Evolutionary conservation across 2,888 invertebrate species (phyloP).

Genomic region (Drosophila birchii): DNA sequence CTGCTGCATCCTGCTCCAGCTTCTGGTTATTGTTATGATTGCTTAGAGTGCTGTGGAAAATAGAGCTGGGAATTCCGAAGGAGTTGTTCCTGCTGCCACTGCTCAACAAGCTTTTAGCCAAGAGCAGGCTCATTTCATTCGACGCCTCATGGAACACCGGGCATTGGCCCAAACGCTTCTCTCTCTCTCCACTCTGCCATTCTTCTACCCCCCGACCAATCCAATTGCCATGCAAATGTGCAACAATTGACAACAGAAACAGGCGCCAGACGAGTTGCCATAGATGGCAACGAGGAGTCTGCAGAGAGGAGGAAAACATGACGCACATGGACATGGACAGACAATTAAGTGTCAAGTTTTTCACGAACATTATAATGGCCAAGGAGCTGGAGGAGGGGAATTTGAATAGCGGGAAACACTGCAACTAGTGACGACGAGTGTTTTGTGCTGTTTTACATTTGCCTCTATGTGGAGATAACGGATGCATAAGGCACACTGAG

Average conservation of each 20-base stretch:
- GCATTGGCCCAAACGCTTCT: slow-evolving; percentile 58
- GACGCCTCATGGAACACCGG: slow-evolving; percentile 56
- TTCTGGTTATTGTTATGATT: slow-evolving; percentile 23
- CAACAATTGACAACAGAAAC: slow-evolving; percentile 76
- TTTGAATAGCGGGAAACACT: slow-evolving; percentile 1
- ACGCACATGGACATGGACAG: slow-evolving; percentile 38
- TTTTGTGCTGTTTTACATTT: slow-evolving; percentile 70
- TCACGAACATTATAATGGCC: slow-evolving; percentile 65
- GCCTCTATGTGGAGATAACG: slow-evolving; percentile 22
- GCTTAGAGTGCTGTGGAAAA: slow-evolving; percentile 15
- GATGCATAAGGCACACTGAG: slow-evolving; percentile 1
- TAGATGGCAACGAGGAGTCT: slow-evolving; percentile 9
- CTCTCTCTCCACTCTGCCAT: not conserved
- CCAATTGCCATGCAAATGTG: slow-evolving; percentile 63
- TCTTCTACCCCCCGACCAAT: slow-evolving; percentile 1
- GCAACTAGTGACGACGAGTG: slow-evolving; percentile 58
- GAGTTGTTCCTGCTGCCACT: slow-evolving; percentile 6
- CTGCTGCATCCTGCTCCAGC: not conserved
- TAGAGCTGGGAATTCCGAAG: slow-evolving; percentile 16
- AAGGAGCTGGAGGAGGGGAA: slow-evolving; percentile 9
- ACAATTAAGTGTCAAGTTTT: slow-evolving; percentile 78
- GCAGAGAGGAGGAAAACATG: slow-evolving; percentile 27
- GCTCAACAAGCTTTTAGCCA: slow-evolving; percentile 34
- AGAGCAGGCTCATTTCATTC: slow-evolving; percentile 46
- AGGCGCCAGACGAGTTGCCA: slow-evolving; percentile 60